Evolutionary conservation across 1,140 invertebrate genomes (phyloP).

Genomic region (Ptiloglossa arizonensis): DNA sequence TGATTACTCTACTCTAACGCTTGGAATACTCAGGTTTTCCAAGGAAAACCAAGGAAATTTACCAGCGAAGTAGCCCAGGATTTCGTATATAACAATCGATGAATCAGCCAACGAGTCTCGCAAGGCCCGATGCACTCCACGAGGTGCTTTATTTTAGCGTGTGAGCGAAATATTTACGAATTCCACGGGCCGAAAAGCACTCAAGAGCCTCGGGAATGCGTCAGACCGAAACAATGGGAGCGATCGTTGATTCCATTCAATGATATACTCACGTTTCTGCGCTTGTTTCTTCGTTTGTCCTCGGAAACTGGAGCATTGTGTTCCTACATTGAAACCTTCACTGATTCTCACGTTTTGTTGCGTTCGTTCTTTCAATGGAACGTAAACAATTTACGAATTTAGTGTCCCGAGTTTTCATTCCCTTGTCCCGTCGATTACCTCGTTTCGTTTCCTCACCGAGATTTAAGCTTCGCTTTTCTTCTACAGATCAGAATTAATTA

Average conservation of each 20-base stretch:
- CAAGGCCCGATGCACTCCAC: slow-evolving; percentile 46
- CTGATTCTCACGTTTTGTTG: neutral
- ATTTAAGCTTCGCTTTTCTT: no score
- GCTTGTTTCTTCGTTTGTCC: slow-evolving; percentile 1
- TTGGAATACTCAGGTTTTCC: no score
- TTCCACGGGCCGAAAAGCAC: slow-evolving; percentile 51
- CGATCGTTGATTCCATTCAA: slow-evolving; percentile 26
- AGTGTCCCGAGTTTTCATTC: no score
- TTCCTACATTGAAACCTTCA: neutral
- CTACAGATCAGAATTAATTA: no score
- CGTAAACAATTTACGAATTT: no score
- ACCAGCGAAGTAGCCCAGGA: neutral
- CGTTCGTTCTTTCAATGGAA: neutral
- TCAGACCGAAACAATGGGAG: slow-evolving; percentile 13
- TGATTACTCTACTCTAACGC: no score
- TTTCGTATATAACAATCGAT: slow-evolving; percentile 46
- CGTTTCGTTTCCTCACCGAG: no score
- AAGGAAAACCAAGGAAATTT: neutral
- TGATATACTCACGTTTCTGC: slow-evolving; percentile 19
- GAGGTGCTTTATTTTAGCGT: slow-evolving; percentile 64
- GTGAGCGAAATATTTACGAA: slow-evolving; percentile 63
- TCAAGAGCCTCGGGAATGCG: slow-evolving; percentile 20
- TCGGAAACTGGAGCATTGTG: neutral
- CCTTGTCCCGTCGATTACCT: no score
- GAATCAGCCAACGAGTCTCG: slow-evolving; percentile 39